phyloP scores from a whole-genome alignment of 2,113 vertebrate genomes.

The Erpornis zantholeuca region DNA sequence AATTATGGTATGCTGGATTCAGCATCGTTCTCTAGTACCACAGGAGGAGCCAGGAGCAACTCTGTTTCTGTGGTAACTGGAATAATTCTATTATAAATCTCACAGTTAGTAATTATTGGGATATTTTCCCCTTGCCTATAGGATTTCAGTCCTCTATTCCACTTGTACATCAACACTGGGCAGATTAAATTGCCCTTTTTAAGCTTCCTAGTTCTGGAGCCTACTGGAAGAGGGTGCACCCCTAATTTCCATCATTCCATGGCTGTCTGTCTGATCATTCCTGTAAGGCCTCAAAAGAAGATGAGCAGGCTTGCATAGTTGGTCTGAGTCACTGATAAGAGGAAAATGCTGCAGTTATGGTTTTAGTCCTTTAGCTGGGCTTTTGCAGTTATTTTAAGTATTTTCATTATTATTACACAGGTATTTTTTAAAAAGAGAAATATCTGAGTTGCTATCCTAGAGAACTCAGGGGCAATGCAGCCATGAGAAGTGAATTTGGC shows the following conservation, averaged over 20 bases:
- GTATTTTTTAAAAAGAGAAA: background rate
- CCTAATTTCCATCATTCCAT: background rate
- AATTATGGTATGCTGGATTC: background rate
- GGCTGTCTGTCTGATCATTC: background rate
- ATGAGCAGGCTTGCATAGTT: background rate
- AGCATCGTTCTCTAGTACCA: background rate
- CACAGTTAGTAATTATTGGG: background rate
- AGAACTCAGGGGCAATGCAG: background rate
- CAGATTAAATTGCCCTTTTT: background rate
- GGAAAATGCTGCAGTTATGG: background rate
- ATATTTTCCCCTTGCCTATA: background rate
- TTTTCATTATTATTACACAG: background rate
- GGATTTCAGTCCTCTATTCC: background rate
- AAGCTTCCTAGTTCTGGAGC: background rate
- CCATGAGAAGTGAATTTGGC: background rate
- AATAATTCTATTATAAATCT: background rate
- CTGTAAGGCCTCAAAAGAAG: background rate
- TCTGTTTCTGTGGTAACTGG: constrained; percentile 45
- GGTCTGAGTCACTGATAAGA: background rate
- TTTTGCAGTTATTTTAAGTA: background rate
- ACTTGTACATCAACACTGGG: background rate
- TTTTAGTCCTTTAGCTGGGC: background rate
- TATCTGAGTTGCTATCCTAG: background rate
- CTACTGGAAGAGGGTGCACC: background rate
- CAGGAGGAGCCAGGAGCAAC: background rate